Evolutionary conservation across 2,797 vertebrate species (phyloP).

Genomic region (Aplochiton taeniatus): DNA sequence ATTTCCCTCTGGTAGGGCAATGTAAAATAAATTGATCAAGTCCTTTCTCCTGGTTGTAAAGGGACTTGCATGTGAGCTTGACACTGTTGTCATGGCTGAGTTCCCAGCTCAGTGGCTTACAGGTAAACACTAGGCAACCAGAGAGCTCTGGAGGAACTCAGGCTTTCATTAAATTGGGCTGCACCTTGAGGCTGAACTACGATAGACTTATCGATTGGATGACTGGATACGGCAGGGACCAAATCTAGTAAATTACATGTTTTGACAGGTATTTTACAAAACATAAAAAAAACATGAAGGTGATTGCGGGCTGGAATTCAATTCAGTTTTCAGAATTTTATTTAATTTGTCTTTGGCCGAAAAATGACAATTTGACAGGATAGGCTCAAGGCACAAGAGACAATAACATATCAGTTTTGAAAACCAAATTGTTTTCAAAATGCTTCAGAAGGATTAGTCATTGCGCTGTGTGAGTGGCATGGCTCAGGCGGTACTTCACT

Average conservation of each 20-base stretch:
- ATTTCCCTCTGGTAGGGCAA: conserved; percentile 62
- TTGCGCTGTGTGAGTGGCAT: background rate
- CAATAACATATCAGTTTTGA: background rate
- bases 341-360: background rate
- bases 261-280: conserved; percentile 7
- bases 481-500: conserved; percentile 21
- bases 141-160: conserved; percentile 26
- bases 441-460: background rate
- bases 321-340: background rate
- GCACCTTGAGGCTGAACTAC: conserved; percentile 30
- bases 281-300: background rate
- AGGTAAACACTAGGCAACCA: conserved; percentile 30
- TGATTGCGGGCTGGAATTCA: background rate
- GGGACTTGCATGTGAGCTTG: conserved; percentile 29
- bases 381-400: background rate
- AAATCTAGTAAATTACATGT: conserved; percentile 1
- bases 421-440: background rate
- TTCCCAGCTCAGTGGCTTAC: conserved; percentile 26
- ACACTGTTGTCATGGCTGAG: conserved; percentile 41
- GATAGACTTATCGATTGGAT: conserved; percentile 36
- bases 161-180: conserved; percentile 26
- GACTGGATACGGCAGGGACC: conserved; percentile 11
- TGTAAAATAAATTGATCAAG: conserved; percentile 60
- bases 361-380: background rate
- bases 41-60: conserved; percentile 57